Evolutionary conservation across 2,888 invertebrate species (phyloP).

Genomic region (Amphipyra berbera): DNA sequence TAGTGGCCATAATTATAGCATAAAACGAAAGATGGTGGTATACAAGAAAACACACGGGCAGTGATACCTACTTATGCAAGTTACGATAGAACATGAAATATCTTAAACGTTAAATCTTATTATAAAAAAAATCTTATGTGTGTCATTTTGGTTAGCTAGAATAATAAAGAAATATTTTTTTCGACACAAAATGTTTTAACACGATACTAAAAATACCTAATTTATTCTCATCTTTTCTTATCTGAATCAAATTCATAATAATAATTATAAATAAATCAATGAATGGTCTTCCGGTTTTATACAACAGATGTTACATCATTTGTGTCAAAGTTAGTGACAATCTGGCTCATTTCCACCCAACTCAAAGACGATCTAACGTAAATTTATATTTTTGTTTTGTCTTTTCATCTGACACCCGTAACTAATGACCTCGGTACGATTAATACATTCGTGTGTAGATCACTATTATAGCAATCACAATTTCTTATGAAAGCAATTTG

Average conservation of each 20-base stretch:
- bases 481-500: slow-evolving; percentile 49
- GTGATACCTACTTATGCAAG: no score
- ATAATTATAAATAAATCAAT: slow-evolving; percentile 39
- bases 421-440: slow-evolving; percentile 53
- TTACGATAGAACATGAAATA: no score
- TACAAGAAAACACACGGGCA: no score
- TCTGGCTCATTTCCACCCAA: slow-evolving; percentile 63
- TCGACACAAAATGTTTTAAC: not conserved
- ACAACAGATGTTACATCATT: slow-evolving; percentile 46
- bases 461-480: slow-evolving; percentile 47
- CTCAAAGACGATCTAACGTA: slow-evolving; percentile 47
- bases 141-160: not conserved
- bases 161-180: not conserved
- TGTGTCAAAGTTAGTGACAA: slow-evolving; percentile 53
- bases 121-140: not conserved
- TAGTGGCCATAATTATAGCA: no score
- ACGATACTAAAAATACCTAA: slow-evolving; percentile 10
- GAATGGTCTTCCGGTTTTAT: slow-evolving; percentile 31
- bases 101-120: no score
- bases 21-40: no score
- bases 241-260: slow-evolving; percentile 3
- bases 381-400: slow-evolving; percentile 62
- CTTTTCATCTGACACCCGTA: slow-evolving; percentile 63
- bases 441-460: slow-evolving; percentile 51
- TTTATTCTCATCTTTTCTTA: not conserved